phyloP scores from a whole-genome alignment of 2,113 vertebrate genomes.

The Turnix velox region DNA sequence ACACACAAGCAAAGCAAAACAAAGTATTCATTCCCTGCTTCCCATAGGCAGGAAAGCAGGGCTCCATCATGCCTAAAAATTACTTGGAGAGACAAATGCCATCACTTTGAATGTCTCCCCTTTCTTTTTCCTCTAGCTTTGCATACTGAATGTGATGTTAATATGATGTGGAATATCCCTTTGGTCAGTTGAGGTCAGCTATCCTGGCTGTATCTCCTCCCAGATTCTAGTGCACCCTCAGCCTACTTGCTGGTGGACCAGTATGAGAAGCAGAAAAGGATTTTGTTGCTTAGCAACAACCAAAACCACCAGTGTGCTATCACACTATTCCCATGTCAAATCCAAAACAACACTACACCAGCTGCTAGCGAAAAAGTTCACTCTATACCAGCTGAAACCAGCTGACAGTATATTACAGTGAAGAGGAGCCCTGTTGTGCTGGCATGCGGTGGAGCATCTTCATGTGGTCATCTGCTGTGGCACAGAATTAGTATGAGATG shows the following conservation, averaged over 20 bases:
- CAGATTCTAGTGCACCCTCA: neutral
- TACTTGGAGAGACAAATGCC: neutral
- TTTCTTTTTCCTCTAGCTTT: neutral
- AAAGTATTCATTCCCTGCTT: neutral
- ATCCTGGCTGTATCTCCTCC: neutral
- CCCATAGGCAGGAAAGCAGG: neutral
- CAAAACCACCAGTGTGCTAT: neutral
- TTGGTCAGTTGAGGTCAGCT: neutral
- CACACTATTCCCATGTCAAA: neutral
- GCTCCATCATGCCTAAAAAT: neutral
- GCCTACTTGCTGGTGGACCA: neutral
- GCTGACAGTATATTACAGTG: neutral
- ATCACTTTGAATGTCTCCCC: neutral
- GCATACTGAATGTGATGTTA: neutral
- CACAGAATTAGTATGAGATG: neutral
- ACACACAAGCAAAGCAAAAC: neutral
- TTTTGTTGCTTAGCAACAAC: neutral
- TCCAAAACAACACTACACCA: neutral
- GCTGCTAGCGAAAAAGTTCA: neutral
- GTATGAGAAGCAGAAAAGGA: neutral
- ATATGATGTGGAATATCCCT: neutral
- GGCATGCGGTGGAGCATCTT: neutral
- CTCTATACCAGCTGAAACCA: neutral
- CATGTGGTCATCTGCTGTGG: fast-evolving
- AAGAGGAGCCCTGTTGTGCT: neutral